Evolutionary conservation across 2,797 vertebrate species (phyloP), one percentile per base, ranked within the genome.

Genomic region (Arnoldichthys spilopterus): DNA sequence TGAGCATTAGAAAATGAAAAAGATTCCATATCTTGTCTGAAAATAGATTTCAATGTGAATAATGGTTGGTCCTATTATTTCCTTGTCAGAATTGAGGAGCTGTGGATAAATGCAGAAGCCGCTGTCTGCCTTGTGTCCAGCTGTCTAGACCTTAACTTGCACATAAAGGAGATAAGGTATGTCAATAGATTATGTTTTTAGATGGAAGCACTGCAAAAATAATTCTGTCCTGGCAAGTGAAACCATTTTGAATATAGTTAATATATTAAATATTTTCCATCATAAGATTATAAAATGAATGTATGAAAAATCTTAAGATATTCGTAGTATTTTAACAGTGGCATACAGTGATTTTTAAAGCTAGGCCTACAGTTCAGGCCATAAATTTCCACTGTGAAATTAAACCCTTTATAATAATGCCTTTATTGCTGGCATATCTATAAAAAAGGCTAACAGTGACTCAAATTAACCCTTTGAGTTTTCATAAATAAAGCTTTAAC

Each of bases 21-120:
- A 53, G 13, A 56, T 26, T 26, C 54, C 61, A 45, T 2, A 22
- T 64, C 13, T 63, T 5, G 28, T 64, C 9, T 3, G 8, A 45
- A 47, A 37, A 45, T 13, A 12, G 9, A 28, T 2, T 63, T 37
- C 15, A n/a, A 0, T 51, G 63, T 56, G 24, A 32, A 54, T 43
- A 56, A 56, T 67, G 0, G 56, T 76, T 37, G 43, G 4, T 58
- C 32, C 61, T 32, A 49, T 43, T 66, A 16, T 59, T 56, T 64
- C 32, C 32, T 6, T 61, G 3, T 72, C 72, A 96, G 95, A 83
- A 90, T 95, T 72, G 87, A 94, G 73, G 95, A 96, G 62, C 86
- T 83, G 0, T 96, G 94, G 94, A 84, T 95, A 7, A 56, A 37
- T 74, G 82, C 30, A 16, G 84, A 85, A 20, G 80, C 87, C 8